These are phyloP conservation scores for Exocentrus adspersus DNA, from an alignment of 2,888 invertebrate genomes.

Conservation along the genomic window DNA sequence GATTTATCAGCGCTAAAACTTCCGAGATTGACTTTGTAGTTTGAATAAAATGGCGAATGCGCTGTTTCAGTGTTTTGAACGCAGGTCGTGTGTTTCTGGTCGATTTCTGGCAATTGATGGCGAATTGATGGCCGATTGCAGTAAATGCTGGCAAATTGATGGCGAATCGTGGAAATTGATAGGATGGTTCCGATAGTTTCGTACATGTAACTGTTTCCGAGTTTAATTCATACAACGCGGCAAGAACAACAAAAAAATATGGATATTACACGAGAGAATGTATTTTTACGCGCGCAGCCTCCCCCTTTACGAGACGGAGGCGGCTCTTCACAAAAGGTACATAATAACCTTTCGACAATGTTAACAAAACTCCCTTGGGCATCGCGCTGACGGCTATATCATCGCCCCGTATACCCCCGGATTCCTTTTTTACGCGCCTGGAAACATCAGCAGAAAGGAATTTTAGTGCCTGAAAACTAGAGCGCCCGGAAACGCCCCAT, in stretches of 20 bases:
- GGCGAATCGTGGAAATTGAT: no score
- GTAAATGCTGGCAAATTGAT: no score
- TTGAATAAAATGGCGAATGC: no score
- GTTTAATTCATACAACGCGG: no score
- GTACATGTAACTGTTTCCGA: no score
- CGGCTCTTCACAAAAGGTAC: conserved; percentile 9
- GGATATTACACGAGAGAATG: background rate
- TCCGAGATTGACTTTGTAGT: no score
- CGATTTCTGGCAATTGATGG: no score
- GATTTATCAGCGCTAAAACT: background rate
- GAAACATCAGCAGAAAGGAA: conserved; percentile 41
- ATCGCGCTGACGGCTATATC: conserved; percentile 37
- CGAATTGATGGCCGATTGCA: no score
- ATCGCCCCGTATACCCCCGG: conserved; percentile 32
- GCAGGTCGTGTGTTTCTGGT: no score
- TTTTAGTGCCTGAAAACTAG: conserved; percentile 39
- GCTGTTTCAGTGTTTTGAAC: no score
- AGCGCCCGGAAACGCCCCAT: conserved; percentile 28
- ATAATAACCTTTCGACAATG: conserved; percentile 20
- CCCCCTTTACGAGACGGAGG: background rate
- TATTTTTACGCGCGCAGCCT: conserved; percentile 13
- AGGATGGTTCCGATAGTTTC: no score
- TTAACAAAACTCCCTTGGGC: conserved; percentile 28
- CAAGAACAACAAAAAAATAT: no score
- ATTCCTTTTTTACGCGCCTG: conserved; percentile 39